A percentile compares a stretch with the other conserved stretches of the same genome.
Evolutionary conservation across 2,888 invertebrate species (phyloP).

Genomic region (Patella ulyssiponensis): DNA sequence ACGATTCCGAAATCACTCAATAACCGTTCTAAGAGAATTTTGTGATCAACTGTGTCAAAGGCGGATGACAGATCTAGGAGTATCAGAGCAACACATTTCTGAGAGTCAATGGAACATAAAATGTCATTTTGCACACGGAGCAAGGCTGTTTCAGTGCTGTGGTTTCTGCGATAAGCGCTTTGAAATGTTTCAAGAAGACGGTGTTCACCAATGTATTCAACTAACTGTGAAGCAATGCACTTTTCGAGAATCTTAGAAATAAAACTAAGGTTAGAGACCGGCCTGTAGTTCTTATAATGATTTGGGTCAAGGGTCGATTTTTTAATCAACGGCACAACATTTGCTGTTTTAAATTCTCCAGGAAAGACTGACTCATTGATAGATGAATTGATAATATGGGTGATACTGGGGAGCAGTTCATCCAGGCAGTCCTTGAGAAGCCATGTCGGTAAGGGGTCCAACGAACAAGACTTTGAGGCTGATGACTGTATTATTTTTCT

Average conservation of each 20-base stretch:
- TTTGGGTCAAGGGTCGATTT: background rate
- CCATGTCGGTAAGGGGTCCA: background rate
- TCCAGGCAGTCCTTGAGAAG: background rate
- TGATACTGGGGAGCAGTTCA: background rate
- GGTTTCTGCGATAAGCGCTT: background rate
- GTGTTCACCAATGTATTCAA: background rate
- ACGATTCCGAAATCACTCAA: background rate
- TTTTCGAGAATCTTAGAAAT: background rate
- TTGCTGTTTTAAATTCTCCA: background rate
- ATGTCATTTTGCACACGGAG: background rate
- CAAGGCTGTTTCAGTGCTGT: background rate
- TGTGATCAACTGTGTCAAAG: background rate
- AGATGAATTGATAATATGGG: background rate
- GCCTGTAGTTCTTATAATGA: background rate
- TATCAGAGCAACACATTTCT: background rate
- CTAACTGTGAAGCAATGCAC: background rate
- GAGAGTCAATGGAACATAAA: no score
- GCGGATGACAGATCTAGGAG: background rate
- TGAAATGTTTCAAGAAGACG: background rate
- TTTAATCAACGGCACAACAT: background rate
- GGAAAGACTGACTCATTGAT: background rate
- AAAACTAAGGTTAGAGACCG: slow-evolving; percentile 1
- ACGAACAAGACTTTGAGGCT: background rate
- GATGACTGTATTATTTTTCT: background rate
- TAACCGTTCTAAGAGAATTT: background rate